A percentile compares a stretch with the other conserved stretches of the same genome.
These are phyloP conservation scores for Acanthopleura granulata DNA, from an alignment of 2,888 invertebrate species.

Conservation along the genomic window DNA sequence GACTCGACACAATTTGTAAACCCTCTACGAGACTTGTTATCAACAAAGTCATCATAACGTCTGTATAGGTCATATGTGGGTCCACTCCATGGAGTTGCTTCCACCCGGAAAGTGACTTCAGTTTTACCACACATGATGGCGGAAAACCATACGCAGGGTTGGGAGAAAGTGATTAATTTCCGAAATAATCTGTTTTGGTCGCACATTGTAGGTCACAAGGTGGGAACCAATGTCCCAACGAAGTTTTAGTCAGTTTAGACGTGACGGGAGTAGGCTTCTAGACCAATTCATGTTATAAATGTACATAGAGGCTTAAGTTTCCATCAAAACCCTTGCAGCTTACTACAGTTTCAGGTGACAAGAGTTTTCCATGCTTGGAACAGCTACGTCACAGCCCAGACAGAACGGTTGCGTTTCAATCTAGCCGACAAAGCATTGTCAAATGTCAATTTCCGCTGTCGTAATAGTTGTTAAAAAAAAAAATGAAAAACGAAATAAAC, in stretches of 20 bases:
- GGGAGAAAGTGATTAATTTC: conserved; percentile 40
- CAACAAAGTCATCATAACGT: conserved; percentile 23
- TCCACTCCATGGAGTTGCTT: conserved; percentile 39
- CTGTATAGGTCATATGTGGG: conserved; percentile 34
- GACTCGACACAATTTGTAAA: neutral
- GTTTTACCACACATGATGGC: conserved; percentile 32
- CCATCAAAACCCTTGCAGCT: too few species aligned
- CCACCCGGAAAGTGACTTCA: conserved; percentile 39
- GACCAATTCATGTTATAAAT: too few species aligned
- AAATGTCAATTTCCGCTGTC: too few species aligned
- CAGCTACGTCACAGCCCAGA: too few species aligned
- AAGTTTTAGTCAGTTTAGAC: too few species aligned
- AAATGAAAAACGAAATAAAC: too few species aligned
- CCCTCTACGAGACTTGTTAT: neutral
- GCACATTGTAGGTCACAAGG: conserved; percentile 41
- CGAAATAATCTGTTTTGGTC: conserved; percentile 32
- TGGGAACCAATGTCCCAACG: conserved; percentile 47
- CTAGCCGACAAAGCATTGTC: too few species aligned
- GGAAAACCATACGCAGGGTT: conserved; percentile 34
- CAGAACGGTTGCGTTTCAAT: too few species aligned
- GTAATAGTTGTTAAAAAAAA: too few species aligned
- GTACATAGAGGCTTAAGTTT: too few species aligned
- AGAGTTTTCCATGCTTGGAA: conserved; percentile 30
- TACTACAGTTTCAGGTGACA: too few species aligned
- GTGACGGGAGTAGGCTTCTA: too few species aligned